These are phyloP conservation scores for Drosophila tropicalis DNA, from an alignment of 1,140 invertebrate species.

Conservation along the genomic window DNA sequence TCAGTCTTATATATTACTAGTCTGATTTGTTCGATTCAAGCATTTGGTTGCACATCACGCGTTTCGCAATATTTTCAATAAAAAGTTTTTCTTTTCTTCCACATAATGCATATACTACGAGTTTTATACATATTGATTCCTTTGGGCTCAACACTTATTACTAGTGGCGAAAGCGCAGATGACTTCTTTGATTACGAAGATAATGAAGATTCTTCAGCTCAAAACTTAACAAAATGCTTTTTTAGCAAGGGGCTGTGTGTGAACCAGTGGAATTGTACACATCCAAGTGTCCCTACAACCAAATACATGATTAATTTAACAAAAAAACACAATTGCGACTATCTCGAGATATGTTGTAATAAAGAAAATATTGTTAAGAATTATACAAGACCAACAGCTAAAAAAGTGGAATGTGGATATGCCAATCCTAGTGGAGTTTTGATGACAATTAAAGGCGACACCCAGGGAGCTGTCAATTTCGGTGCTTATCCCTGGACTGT, in stretches of 20 bases:
- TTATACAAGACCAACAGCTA: neutral
- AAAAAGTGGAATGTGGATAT: neutral
- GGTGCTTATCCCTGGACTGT: slow-evolving; percentile 38
- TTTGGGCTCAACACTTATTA: too few species aligned
- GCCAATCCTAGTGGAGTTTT: slow-evolving; percentile 13
- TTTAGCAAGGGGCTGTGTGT: neutral
- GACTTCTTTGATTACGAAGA: too few species aligned
- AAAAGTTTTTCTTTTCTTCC: too few species aligned
- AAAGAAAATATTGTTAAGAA: neutral
- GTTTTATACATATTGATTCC: too few species aligned
- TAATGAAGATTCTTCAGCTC: neutral
- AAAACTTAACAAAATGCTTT: neutral
- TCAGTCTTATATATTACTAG: too few species aligned
- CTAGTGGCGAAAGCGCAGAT: too few species aligned
- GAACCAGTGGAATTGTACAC: neutral
- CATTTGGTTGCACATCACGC: too few species aligned
- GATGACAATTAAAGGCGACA: neutral
- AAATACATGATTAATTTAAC: neutral
- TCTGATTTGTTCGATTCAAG: too few species aligned
- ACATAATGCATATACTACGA: too few species aligned
- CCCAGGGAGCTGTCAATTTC: neutral
- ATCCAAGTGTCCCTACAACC: too few species aligned
- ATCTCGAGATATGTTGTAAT: neutral
- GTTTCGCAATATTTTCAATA: too few species aligned
- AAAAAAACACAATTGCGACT: neutral